Evolutionary conservation across 2,113 vertebrate species (phyloP).

Genomic region (Lampris incognitus): DNA sequence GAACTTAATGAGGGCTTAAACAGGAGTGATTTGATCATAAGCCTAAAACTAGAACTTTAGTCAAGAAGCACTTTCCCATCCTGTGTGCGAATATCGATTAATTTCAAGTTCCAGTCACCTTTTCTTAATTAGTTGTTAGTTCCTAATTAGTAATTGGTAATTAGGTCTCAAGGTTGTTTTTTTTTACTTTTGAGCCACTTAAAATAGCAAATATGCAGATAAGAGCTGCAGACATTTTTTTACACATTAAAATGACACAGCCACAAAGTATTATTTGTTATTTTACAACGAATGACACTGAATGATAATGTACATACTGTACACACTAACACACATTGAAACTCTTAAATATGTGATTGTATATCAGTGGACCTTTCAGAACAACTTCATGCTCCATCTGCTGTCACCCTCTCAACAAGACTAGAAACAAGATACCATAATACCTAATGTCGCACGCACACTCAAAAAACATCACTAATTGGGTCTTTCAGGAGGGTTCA

Average conservation of each 20-base stretch:
- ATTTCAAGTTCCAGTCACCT: conserved; percentile 22
- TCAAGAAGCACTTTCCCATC: not conserved
- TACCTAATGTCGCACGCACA: not conserved
- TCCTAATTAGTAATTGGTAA: conserved; percentile 9
- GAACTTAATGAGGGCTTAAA: too few species aligned
- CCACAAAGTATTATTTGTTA: too few species aligned
- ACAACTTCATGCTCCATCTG: conserved; percentile 43
- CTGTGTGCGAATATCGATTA: conserved; percentile 22
- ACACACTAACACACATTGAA: conserved; percentile 1
- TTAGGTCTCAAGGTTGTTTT: conserved; percentile 42
- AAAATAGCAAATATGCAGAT: conserved; percentile 41
- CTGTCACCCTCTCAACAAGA: conserved; percentile 17
- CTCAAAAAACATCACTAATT: not conserved
- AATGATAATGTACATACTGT: too few species aligned
- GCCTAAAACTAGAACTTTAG: not conserved
- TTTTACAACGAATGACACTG: too few species aligned
- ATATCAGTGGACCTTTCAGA: not conserved
- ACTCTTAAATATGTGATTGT: conserved; percentile 29
- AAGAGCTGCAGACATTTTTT: conserved; percentile 25
- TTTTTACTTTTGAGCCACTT: conserved; percentile 52
- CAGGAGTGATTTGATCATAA: too few species aligned
- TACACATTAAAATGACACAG: conserved; percentile 35
- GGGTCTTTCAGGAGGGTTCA: conserved; percentile 3
- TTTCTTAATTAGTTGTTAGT: not conserved
- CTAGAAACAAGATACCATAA: conserved; percentile 1